Conservation (phyloP, 2,888 invertebrate genomes). For the Scaptomyza reducta region DNA sequence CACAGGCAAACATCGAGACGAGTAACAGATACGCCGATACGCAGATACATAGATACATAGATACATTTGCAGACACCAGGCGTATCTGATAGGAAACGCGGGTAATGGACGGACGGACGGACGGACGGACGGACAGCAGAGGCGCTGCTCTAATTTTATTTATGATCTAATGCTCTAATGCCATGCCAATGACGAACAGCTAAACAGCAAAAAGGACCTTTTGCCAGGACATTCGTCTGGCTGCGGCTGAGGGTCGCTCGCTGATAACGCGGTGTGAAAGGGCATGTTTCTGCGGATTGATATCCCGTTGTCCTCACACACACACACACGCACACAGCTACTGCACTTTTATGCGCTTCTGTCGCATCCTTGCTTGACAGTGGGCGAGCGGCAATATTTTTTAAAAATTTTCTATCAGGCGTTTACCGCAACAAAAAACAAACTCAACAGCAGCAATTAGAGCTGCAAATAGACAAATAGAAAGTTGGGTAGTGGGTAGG, state of each 20-base stretch:
- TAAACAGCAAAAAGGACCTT: slow-evolving; percentile 19
- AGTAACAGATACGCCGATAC: slow-evolving; percentile 15
- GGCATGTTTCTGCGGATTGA: slow-evolving; percentile 84
- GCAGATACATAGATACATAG: slow-evolving; percentile 35
- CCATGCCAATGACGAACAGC: slow-evolving; percentile 50
- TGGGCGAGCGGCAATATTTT: slow-evolving; percentile 67
- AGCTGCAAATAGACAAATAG: slow-evolving; percentile 16
- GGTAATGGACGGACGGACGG: slow-evolving; percentile 66
- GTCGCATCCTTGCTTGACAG: slow-evolving; percentile 47
- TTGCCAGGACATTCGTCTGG: slow-evolving; percentile 22
- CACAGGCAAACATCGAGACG: slow-evolving; percentile 9
- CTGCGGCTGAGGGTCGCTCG: slow-evolving; percentile 39
- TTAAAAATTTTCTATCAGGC: slow-evolving; percentile 41
- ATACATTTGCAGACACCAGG: slow-evolving; percentile 52
- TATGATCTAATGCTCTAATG: slow-evolving; percentile 76
- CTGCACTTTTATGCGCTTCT: slow-evolving; percentile 58
- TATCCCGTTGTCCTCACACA: slow-evolving; percentile 78
- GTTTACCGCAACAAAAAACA: slow-evolving; percentile 59
- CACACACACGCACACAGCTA: slow-evolving; percentile 18
- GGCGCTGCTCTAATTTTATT: slow-evolving; percentile 79
- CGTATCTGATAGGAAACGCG: slow-evolving; percentile 72
- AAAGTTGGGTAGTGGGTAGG: neutral
- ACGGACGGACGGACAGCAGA: slow-evolving; percentile 69
- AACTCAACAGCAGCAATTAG: slow-evolving; percentile 58
- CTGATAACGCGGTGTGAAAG: slow-evolving; percentile 81